These are phyloP conservation scores for Drosophila emarginata DNA, from an alignment of 2,888 invertebrate genomes.

Conservation along the genomic window DNA sequence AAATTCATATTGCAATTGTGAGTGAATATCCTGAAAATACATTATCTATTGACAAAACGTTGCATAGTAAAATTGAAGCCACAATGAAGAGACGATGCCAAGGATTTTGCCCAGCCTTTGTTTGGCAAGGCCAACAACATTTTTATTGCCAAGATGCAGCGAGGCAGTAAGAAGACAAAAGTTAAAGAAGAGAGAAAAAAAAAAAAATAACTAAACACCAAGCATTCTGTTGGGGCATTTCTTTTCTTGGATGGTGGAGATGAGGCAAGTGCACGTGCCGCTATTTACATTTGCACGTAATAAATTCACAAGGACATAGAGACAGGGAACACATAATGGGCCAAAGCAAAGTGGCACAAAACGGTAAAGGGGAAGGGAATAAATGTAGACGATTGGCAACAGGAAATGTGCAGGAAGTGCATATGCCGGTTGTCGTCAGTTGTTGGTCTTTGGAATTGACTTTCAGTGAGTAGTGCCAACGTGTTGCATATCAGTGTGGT, in stretches of 20 bases:
- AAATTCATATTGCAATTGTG: slow-evolving; percentile 34
- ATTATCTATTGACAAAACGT: slow-evolving; percentile 69
- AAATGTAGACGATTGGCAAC: slow-evolving; percentile 34
- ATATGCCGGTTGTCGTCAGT: slow-evolving; percentile 56
- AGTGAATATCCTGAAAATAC: slow-evolving; percentile 53
- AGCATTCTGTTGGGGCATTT: slow-evolving; percentile 31
- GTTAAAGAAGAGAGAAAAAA: neutral
- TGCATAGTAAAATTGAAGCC: slow-evolving; percentile 22
- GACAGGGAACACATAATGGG: neutral
- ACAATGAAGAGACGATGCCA: neutral
- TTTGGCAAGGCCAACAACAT: slow-evolving; percentile 58
- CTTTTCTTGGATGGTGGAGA: slow-evolving; percentile 41
- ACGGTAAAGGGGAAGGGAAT: neutral
- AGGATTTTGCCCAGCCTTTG: slow-evolving; percentile 52
- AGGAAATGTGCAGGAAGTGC: slow-evolving; percentile 71
- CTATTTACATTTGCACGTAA: slow-evolving; percentile 81
- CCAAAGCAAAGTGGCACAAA: neutral
- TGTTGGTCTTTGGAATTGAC: slow-evolving; percentile 17
- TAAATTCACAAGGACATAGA: slow-evolving; percentile 65
- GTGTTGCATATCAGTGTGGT: slow-evolving; percentile 72
- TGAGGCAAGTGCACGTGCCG: slow-evolving; percentile 68
- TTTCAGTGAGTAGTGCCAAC: slow-evolving; percentile 31
- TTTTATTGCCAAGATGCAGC: slow-evolving; percentile 57
- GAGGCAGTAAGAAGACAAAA: slow-evolving; percentile 21
- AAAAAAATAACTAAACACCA: neutral